Base-by-base conservation (phyloP, 2,888 invertebrate genomes). In the Unio pictorum region DNA sequence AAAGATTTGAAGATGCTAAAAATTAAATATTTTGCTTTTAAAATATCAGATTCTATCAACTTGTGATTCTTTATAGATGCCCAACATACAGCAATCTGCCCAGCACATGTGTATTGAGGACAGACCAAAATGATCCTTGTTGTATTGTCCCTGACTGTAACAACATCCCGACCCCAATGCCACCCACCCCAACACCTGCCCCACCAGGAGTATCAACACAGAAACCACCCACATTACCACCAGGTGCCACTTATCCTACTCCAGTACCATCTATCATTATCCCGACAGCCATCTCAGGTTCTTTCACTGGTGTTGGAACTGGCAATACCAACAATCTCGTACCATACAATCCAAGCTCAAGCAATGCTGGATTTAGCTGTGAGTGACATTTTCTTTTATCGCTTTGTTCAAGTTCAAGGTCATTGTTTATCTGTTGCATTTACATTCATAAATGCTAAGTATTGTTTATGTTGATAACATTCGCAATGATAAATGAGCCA, bases 101-200 rank as follows among this genome's bases (percentile, higher is more conserved):
- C 28, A 68, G 74, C 30, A 64, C 62, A 28, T 83, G 83, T 61
- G 72, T 70, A 57, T 62, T 81, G 62, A 75, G 72, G 64, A 68
- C 79, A 3, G 77, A 81, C 66, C 81, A 79, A 7, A 64, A 68
- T 23, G 82, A 82, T 64, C 63, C 76, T 3, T 82, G 83, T 61
- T 84, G 83, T 73, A 69, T 81, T 64, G 76, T 77, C 11, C 81
- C 82, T 20, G 79, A 80, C 72, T 83, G 83, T 64, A 83, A 78
- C 74, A 72, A 69, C 55, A 70, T 71, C 57, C 73, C 77, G 0
- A 69, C 74, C 11, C 75, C 73, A 1, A 72, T 76, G 26, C 76
- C 79, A n/a, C 73, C 79, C 54, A 73, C 73, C n/a, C 58, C 17
- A 28, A 11, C 59, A 7, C 57, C 60, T 28, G 30, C 18, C 66